Conservation (phyloP, 2,797 vertebrate species). For the Schizopygopsis pylzovi region DNA sequence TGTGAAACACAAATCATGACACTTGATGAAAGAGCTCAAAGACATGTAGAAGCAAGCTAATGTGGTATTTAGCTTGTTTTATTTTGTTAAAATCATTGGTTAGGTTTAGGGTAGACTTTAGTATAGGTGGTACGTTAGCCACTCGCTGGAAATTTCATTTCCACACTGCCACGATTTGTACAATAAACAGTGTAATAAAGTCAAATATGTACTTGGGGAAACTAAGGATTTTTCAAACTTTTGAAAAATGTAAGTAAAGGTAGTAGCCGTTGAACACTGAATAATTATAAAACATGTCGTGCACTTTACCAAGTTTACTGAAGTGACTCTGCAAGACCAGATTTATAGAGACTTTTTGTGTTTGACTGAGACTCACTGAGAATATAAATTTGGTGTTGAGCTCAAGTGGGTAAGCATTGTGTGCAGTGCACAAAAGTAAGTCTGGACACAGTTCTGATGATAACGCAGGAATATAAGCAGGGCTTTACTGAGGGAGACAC, state of each 20-base stretch:
- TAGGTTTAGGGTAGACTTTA: neutral
- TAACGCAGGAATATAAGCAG: constrained; percentile 32
- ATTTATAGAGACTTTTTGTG: neutral
- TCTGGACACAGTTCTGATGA: constrained; percentile 45
- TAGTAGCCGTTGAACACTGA: neutral
- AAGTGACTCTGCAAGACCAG: neutral
- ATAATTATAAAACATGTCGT: too few relatives aligned
- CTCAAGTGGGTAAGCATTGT: neutral
- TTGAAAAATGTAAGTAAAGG: neutral
- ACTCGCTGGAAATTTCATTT: neutral
- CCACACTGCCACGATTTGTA: neutral
- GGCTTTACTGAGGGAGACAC: constrained; percentile 49
- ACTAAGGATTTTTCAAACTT: neutral
- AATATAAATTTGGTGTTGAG: constrained; percentile 6
- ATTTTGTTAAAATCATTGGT: neutral
- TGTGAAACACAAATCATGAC: neutral
- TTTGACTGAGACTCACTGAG: neutral
- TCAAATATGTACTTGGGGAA: neutral
- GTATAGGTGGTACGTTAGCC: neutral
- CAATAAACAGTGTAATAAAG: neutral
- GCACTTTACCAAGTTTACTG: neutral
- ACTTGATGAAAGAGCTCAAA: neutral
- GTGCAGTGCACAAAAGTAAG: constrained; percentile 6
- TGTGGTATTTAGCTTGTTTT: neutral
- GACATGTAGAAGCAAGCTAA: neutral